phyloP scores from a whole-genome alignment of 2,797 vertebrate genomes.

The Nyctalus aviator region DNA sequence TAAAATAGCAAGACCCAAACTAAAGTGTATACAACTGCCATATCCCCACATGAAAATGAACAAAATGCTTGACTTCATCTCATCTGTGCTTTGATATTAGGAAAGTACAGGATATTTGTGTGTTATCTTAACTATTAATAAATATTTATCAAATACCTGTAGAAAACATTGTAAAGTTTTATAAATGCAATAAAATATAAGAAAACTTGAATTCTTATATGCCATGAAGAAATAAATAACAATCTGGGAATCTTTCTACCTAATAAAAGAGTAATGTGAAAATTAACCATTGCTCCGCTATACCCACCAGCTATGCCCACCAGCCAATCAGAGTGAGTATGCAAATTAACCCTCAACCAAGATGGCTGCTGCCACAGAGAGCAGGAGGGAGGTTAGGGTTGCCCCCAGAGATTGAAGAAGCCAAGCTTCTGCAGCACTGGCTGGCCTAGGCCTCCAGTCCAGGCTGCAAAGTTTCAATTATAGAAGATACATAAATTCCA shows the following conservation, averaged over 20 bases:
- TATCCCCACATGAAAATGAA: background rate
- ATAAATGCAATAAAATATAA: background rate
- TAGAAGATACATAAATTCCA: no score
- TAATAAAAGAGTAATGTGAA: no score
- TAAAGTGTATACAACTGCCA: background rate
- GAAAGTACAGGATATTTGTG: background rate
- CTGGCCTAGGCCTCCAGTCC: no score
- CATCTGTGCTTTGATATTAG: background rate
- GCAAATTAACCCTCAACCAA: no score
- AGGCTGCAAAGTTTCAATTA: no score
- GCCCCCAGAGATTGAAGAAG: no score
- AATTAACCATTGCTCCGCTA: no score
- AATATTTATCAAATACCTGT: background rate
- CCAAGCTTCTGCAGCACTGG: no score
- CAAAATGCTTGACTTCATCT: background rate
- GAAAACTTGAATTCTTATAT: background rate
- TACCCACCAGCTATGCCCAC: no score
- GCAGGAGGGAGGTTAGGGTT: no score
- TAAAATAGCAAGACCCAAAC: conserved; percentile 44
- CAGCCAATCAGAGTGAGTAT: no score
- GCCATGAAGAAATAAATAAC: background rate
- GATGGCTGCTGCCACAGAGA: no score
- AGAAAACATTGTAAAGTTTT: background rate
- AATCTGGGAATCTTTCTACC: background rate
- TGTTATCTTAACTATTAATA: background rate